phyloP scores from a whole-genome alignment of 2,113 vertebrate genomes.

The Rhodinocichla rosea region DNA sequence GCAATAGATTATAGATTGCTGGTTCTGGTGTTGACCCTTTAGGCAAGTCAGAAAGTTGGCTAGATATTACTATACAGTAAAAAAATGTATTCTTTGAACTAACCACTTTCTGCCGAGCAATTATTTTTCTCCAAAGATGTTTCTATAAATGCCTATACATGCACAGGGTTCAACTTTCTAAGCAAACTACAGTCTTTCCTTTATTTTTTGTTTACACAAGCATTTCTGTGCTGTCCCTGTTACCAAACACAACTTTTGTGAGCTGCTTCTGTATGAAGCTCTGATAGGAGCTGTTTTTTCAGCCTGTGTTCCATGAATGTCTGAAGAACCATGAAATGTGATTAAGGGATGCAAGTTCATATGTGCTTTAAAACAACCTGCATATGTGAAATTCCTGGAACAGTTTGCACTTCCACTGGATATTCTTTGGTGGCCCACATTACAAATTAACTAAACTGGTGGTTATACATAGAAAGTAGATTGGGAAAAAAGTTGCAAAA shows the following conservation, averaged over 20 bases:
- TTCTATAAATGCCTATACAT: not conserved
- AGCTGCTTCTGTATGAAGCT: not conserved
- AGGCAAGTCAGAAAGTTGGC: conserved; percentile 15
- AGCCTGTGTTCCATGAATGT: not conserved
- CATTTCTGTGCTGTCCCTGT: not conserved
- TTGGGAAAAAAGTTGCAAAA: not conserved
- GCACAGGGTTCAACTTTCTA: not conserved
- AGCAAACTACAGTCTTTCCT: not conserved
- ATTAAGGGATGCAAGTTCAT: not conserved
- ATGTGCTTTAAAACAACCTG: not conserved
- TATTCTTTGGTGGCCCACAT: not conserved
- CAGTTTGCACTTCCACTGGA: not conserved
- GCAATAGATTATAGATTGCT: not conserved
- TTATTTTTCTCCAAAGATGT: not conserved
- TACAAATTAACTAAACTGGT: not conserved
- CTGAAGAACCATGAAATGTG: not conserved
- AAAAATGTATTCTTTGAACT: conserved; percentile 12
- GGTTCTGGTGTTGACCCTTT: not conserved
- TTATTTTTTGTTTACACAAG: not conserved
- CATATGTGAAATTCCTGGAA: not conserved
- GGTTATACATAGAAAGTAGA: not conserved
- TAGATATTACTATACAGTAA: not conserved
- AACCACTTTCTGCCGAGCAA: conserved; percentile 10
- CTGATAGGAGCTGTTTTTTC: not conserved
- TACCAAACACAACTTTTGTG: not conserved